A percentile compares a stretch with the other conserved stretches of the same genome.
Evolutionary conservation across 2,113 vertebrate genomes (phyloP).

Genomic region (Monarcha castaneiventris): DNA sequence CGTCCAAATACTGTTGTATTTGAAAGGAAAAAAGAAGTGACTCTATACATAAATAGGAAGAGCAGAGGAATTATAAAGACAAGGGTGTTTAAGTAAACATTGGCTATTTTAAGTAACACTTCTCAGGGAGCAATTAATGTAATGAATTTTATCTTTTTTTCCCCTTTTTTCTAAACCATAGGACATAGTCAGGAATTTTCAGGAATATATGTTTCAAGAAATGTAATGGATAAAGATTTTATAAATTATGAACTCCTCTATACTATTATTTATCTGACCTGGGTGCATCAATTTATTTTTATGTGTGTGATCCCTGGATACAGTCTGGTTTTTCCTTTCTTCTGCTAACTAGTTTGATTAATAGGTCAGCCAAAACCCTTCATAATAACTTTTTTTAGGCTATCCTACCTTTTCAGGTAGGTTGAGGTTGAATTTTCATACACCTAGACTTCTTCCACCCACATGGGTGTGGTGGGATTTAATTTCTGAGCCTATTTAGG

Average conservation of each 20-base stretch:
- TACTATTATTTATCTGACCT: neutral
- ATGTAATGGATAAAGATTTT: neutral
- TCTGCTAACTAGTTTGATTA: neutral
- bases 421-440: constrained; percentile 44
- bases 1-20: neutral
- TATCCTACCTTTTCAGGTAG: constrained; percentile 39
- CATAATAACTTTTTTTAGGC: neutral
- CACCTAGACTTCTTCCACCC: constrained; percentile 6
- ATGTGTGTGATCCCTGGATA: neutral
- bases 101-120: neutral
- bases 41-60: neutral
- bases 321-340: neutral
- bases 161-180: neutral
- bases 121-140: neutral
- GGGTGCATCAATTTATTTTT: neutral
- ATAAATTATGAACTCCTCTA: neutral
- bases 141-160: neutral
- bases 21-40: neutral
- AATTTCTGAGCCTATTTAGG: constrained; percentile 2
- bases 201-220: neutral
- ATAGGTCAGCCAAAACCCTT: neutral
- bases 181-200: neutral
- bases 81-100: neutral
- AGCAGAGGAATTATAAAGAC: neutral
- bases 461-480: constrained; percentile 48